A percentile compares a stretch with the other conserved stretches of the same genome.
Evolutionary conservation across 2,797 vertebrate species (phyloP).

Genomic region (Gymnopithys bicolor): DNA sequence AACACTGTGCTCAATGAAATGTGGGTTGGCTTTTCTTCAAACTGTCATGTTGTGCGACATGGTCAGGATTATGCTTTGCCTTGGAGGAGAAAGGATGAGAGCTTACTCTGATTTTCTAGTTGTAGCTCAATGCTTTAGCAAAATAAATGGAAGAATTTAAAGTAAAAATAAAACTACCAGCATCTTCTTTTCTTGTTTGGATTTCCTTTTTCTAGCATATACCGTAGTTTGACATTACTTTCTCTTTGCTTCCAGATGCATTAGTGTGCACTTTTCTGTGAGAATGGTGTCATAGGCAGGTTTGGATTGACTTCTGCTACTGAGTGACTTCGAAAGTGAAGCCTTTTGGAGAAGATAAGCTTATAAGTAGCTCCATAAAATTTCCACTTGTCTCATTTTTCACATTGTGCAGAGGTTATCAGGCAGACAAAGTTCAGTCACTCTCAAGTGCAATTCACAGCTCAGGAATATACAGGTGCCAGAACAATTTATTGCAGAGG

Average conservation of each 20-base stretch:
- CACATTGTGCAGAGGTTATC: conserved; percentile 38
- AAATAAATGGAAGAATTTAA: conserved; percentile 21
- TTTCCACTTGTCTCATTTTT: conserved; percentile 31
- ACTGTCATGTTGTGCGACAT: background rate
- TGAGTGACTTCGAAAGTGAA: conserved; percentile 50
- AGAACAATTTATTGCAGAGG: background rate
- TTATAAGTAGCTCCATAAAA: conserved; percentile 44
- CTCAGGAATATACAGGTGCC: background rate
- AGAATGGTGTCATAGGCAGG: conserved; percentile 31
- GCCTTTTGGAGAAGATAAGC: conserved; percentile 36
- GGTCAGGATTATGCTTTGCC: background rate
- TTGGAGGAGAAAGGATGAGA: background rate
- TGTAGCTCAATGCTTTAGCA: background rate
- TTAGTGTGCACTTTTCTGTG: background rate
- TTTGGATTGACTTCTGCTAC: conserved; percentile 47
- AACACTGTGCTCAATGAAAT: background rate
- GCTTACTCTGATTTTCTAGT: conserved; percentile 21
- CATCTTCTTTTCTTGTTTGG: background rate
- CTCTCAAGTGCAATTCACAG: background rate
- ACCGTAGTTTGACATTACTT: background rate
- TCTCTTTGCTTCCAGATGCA: background rate
- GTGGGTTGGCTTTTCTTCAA: background rate
- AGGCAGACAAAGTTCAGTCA: conserved; percentile 31
- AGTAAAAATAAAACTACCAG: background rate
- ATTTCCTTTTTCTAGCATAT: conserved; percentile 5